Conservation (phyloP, 1,140 invertebrate species). For the Heterodera schachtii region DNA sequence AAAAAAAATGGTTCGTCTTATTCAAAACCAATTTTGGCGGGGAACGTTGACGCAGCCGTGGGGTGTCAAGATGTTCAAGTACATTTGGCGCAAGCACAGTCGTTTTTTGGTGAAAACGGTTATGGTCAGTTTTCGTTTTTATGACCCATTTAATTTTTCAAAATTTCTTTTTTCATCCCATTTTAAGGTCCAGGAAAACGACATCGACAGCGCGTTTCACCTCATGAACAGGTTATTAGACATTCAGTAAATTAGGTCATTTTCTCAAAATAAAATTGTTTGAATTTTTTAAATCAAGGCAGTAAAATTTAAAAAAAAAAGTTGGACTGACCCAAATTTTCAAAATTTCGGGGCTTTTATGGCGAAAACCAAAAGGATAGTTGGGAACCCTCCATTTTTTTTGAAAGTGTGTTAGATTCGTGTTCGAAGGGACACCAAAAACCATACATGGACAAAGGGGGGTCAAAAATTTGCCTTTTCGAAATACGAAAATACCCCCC, state of each 20-base stretch:
- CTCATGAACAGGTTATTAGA: conserved; percentile 74
- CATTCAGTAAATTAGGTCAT: no score
- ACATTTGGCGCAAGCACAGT: conserved; percentile 14
- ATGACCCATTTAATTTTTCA: neutral
- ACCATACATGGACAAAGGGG: no score
- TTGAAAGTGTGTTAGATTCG: no score
- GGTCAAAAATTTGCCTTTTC: no score
- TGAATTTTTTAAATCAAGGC: neutral
- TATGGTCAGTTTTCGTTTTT: conserved; percentile 7
- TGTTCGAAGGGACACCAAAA: no score
- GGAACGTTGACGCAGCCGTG: conserved; percentile 15
- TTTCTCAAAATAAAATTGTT: neutral
- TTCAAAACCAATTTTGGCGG: conserved; percentile 2
- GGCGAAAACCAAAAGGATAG: no score
- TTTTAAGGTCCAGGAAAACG: conserved; percentile 81
- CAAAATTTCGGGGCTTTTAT: no score
- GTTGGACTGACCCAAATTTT: no score
- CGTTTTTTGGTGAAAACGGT: conserved; percentile 15
- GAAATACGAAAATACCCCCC: no score
- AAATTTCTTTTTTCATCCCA: no score
- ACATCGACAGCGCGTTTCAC: conserved; percentile 83
- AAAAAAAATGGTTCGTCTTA: neutral
- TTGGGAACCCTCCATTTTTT: no score
- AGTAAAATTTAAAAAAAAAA: no score
- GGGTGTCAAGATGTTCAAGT: neutral